Base-by-base conservation (phyloP, 2,113 vertebrate species). In the Todiramphus chloris region DNA sequence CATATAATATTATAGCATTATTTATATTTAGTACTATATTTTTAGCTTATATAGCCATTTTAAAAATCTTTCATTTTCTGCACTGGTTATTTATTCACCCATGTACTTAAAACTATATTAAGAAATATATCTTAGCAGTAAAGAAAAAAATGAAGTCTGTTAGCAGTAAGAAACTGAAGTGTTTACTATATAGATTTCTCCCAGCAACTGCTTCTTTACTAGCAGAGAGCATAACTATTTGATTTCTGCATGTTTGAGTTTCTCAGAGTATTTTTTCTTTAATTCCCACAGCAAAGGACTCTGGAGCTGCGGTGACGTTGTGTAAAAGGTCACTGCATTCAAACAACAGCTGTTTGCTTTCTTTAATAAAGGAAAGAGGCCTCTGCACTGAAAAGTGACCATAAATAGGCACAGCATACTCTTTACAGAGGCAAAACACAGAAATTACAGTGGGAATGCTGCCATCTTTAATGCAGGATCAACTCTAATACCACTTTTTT, bases 341-440 rank as follows among this genome's bases (percentile, higher is more conserved):
- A 93, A 83, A 85, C 35, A 95, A 78, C 24, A 96, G 67, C 53
- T 86, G 63, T 59, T 93, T 79, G 43, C 37, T 87, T 62, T 84
- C 55, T 81, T 16, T 73, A 43, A 58, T 48, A 70, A 74, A 69
- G 35, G 28, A 62, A 80, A 87, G 79, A 93, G n/a, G 39, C 35
- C 31, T 46, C n/a, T 50, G 18, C 24, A 59, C 44, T 77, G 44
- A 73, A 50, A 93, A 69, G 28, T n/a, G 21, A 58, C 62, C 46
- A 88, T 73, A 91, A 97, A 96, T 51, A 91, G 81, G 18, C 24
- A 72, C 5, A 68, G 41, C 27, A 64, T 46, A 51, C 18, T 87
- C 12, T 50, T 44, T 27, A 63, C 16, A 50, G 1, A 50, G 16
- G 25, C 24, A 89, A 84, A 89, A 39, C 9, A 18, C 59, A 48